Percentiles rank a stretch among this genome's conserved stretches.
Conservation (phyloP, 2,113 vertebrate species). For the Pterocles orientalis region DNA sequence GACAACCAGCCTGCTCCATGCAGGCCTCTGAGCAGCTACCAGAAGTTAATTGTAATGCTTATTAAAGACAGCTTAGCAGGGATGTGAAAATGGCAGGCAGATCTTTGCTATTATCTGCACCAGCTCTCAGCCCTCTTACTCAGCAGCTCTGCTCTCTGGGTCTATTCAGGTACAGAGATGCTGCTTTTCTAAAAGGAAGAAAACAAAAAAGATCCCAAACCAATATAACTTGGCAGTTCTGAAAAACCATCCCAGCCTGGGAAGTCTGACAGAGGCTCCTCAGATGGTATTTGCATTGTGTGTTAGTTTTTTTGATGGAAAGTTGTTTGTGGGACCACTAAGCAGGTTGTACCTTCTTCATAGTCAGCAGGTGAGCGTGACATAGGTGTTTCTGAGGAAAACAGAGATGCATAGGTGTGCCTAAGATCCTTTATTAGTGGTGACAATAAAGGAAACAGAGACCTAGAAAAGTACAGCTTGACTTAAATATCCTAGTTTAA, state of each 20-base stretch:
- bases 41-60: constrained; percentile 66
- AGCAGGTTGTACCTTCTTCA: not conserved
- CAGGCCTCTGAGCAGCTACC: constrained; percentile 34
- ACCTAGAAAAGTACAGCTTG: not conserved
- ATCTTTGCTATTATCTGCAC: constrained; percentile 50
- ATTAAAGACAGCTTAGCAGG: constrained; percentile 62
- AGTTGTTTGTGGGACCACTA: not conserved
- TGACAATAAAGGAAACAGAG: not conserved
- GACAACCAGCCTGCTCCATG: not conserved
- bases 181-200: not conserved
- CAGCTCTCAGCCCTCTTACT: constrained; percentile 36
- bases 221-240: not conserved
- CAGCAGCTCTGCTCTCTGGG: constrained; percentile 7
- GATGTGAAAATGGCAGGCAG: constrained; percentile 57
- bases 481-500: not conserved
- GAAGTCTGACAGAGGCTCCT: not conserved
- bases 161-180: constrained; percentile 42
- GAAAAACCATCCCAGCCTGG: not conserved
- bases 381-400: not conserved
- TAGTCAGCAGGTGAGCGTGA: not conserved
- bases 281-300: not conserved
- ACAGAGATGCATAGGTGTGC: not conserved
- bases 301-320: not conserved
- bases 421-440: not conserved
- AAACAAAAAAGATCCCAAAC: not conserved